These are phyloP conservation scores for Maylandia zebra DNA, from an alignment of 2,113 vertebrate genomes.

Conservation along the genomic window DNA sequence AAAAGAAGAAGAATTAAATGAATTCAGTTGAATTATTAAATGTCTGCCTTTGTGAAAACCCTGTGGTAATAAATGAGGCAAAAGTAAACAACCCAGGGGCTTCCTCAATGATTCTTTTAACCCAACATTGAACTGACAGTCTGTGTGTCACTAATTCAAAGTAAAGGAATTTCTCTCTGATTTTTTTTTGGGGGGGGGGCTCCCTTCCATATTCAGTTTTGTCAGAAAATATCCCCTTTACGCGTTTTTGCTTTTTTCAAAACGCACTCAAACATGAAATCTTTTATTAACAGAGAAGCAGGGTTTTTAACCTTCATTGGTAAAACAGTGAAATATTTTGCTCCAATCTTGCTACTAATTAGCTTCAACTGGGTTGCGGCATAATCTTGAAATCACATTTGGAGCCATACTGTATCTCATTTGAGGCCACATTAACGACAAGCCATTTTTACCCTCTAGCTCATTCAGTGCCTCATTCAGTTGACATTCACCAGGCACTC, in stretches of 20 bases:
- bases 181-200: fast-evolving
- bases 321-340: neutral
- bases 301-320: neutral
- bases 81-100: constrained; percentile 57
- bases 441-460: constrained; percentile 3
- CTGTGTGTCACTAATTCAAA: constrained; percentile 5
- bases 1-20: neutral
- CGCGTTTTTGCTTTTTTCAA: neutral
- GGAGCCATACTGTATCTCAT: constrained; percentile 10
- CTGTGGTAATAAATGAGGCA: constrained; percentile 41
- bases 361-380: neutral
- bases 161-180: neutral
- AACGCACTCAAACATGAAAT: neutral
- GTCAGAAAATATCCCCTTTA: neutral
- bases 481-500: constrained; percentile 25
- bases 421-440: constrained; percentile 16
- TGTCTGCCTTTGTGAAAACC: constrained; percentile 49
- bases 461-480: constrained; percentile 20
- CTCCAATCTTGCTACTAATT: constrained; percentile 1
- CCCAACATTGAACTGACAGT: constrained; percentile 26
- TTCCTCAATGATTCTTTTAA: constrained; percentile 41
- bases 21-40: constrained; percentile 64
- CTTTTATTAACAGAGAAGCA: constrained; percentile 10
- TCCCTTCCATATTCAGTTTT: neutral
- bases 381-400: constrained; percentile 2